Evolutionary conservation across 2,797 vertebrate species (phyloP), one percentile per base, ranked within the genome.

Genomic region (Cossypha caffra): DNA sequence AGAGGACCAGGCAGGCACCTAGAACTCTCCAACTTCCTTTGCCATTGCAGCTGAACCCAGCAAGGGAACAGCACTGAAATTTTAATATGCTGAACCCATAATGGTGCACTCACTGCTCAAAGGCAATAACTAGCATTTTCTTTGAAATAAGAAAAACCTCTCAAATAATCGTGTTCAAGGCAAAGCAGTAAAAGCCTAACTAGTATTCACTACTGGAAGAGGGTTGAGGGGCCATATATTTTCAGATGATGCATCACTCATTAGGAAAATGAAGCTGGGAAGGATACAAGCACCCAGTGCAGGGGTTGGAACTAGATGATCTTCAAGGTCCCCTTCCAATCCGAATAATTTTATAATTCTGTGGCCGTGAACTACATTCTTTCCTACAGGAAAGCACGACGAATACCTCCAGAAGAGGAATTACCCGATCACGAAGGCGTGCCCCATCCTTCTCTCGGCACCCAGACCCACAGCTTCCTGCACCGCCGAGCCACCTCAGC

Each of bases 241-340:
- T 48, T 42, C 37, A 63, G 86, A 7, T 0, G 4, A 5, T 9
- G 7, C 1, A 38, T 0, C 2, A 1, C n/a, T 7, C 18, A 1
- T 9, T 1, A 45, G 13, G 31, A 52, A 84, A 81, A 67, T 2
- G 1, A 52, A 45, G 61, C 63, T 21, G 21, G 18, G 25, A 48
- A 25, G 16, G 18, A 62, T 0, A 48, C 10, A 20, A 76, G 68
- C 43, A 42, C 40, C 38, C 1, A 18, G 13, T 0, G 1, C 18
- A 31, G 9, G n/a, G 48, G 10, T 2, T 37, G 11, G 40, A 68
- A 68, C 47, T 21, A 69, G 13, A 40, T 18, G 47, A 61, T 77
- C 40, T 47, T 61, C 40, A 68, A 86, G 16, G 33, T 29, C 20
- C 7, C 48, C 40, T 61, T 86, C 54, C 29, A 86, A 86, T 29